These are phyloP conservation scores for Lophura nycthemera DNA, from an alignment of 2,113 vertebrate genomes.

Conservation along the genomic window DNA sequence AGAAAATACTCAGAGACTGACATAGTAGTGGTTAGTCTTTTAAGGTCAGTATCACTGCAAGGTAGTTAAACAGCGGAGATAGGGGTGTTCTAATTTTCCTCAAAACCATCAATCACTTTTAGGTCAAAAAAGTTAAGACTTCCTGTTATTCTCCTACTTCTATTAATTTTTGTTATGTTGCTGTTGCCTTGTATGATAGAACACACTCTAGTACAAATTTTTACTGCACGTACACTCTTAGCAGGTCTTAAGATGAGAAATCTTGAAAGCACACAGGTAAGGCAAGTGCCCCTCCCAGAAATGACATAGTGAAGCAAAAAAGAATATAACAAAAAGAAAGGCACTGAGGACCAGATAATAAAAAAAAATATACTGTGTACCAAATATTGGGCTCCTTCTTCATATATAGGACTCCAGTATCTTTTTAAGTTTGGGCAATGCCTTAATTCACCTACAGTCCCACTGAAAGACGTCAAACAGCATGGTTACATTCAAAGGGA, in stretches of 20 bases:
- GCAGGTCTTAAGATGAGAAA: not conserved
- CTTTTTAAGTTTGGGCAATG: not conserved
- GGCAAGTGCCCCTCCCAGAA: not conserved
- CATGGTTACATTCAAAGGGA: not conserved
- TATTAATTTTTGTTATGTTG: not conserved
- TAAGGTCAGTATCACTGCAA: fast-evolving
- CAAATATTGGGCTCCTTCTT: not conserved
- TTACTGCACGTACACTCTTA: not conserved
- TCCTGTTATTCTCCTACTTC: not conserved
- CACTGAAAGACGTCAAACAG: not conserved
- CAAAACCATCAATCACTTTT: not conserved
- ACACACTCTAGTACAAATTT: not conserved
- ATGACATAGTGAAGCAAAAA: not conserved
- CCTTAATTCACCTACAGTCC: not conserved
- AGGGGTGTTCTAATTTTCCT: not conserved
- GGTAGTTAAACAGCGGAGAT: not conserved
- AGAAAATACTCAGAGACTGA: not conserved
- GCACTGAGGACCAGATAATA: not conserved
- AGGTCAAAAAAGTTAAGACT: not conserved
- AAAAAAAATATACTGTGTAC: not conserved
- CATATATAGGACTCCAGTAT: not conserved
- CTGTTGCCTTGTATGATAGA: not conserved
- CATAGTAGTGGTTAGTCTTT: not conserved
- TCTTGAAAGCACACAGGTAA: not conserved
- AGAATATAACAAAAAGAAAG: slow-evolving; percentile 21